phyloP scores from a whole-genome alignment of 2,888 invertebrate genomes.

The Acanthosepion lycidas region DNA sequence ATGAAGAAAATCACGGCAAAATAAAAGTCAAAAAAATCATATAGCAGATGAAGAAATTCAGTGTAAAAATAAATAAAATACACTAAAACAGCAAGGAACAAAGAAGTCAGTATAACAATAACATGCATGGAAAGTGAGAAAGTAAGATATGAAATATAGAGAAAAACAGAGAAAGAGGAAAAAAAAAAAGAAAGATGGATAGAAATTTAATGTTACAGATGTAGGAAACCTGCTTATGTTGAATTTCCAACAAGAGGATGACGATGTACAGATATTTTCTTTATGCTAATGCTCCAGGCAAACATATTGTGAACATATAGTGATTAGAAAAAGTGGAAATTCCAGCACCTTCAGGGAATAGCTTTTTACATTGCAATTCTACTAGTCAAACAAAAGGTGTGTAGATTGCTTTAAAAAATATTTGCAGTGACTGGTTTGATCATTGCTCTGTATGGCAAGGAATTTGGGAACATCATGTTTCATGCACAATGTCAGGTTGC shows the following conservation, averaged over 20 bases:
- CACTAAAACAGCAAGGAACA: not conserved
- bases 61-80: no score
- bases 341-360: not conserved
- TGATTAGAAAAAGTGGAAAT: slow-evolving; percentile 15
- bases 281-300: not conserved
- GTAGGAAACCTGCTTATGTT: not conserved
- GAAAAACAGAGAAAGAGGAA: not conserved
- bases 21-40: no score
- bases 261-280: not conserved
- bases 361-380: not conserved
- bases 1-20: no score
- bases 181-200: not conserved
- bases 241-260: not conserved
- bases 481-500: slow-evolving; percentile 1
- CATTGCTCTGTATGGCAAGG: not conserved
- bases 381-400: not conserved
- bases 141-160: no score
- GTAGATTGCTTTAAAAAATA: not conserved
- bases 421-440: slow-evolving; percentile 7
- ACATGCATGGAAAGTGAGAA: not conserved
- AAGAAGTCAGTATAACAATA: not conserved
- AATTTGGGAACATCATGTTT: not conserved
- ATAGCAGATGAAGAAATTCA: no score
- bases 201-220: not conserved
- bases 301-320: not conserved